Evolutionary conservation across 2,113 vertebrate genomes (phyloP).

Genomic region (Hystrix cristata): DNA sequence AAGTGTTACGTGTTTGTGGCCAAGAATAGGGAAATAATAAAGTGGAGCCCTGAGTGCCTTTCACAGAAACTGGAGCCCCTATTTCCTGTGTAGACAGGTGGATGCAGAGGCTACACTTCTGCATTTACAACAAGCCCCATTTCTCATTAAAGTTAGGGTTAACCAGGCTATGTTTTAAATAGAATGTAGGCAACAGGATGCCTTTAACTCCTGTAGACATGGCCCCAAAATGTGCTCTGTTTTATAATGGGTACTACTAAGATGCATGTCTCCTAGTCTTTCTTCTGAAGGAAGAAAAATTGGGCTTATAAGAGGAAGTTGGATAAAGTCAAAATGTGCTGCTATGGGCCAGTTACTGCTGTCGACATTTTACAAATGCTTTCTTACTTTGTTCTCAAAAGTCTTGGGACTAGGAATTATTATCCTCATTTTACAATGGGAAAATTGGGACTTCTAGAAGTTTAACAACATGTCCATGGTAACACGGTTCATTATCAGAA

Average conservation of each 20-base stretch:
- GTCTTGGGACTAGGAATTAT: not conserved
- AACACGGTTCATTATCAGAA: slow-evolving; percentile 2
- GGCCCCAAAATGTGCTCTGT: slow-evolving; percentile 10
- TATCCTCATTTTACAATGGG: not conserved
- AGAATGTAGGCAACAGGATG: slow-evolving; percentile 15
- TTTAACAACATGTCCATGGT: not conserved
- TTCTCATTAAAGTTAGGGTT: not conserved
- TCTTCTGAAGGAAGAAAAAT: too few relatives aligned
- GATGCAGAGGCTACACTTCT: not conserved
- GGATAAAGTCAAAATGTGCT: not conserved
- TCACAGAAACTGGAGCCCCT: not conserved
- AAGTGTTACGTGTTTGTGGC: not conserved
- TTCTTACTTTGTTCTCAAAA: not conserved
- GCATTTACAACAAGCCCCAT: not conserved
- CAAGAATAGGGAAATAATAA: not conserved
- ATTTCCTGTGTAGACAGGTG: not conserved
- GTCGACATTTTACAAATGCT: not conserved
- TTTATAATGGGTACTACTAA: slow-evolving; percentile 12
- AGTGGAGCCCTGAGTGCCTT: not conserved
- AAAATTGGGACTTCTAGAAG: not conserved
- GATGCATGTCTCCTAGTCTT: not conserved
- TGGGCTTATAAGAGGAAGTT: too few relatives aligned
- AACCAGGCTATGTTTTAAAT: slow-evolving; percentile 1
- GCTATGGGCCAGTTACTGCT: not conserved
- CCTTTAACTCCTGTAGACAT: not conserved